These are phyloP conservation scores for Clarias laeviceps DNA, from an alignment of 2,797 vertebrate genomes.

Conservation along the genomic window DNA sequence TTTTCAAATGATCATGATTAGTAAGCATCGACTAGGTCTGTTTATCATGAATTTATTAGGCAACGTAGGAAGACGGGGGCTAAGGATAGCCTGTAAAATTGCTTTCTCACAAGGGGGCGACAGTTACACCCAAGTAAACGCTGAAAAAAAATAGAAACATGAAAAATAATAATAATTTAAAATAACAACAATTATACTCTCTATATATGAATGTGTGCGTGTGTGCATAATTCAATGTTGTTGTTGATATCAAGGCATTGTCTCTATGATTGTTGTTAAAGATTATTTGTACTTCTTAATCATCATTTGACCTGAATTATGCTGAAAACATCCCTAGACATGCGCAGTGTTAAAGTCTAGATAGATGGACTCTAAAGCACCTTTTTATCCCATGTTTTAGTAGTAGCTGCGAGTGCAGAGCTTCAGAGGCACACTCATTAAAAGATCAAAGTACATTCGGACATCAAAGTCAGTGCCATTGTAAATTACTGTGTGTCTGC, in stretches of 20 bases:
- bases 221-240: neutral
- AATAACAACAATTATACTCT: no score
- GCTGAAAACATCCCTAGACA: neutral
- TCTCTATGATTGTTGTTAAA: neutral
- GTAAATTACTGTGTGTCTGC: constrained; percentile 61
- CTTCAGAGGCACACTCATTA: constrained; percentile 66
- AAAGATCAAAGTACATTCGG: constrained; percentile 72
- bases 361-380: neutral
- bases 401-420: constrained; percentile 52
- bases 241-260: no score
- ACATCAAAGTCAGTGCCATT: constrained; percentile 64
- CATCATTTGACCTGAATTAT: neutral
- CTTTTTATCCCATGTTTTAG: neutral
- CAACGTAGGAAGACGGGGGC: neutral
- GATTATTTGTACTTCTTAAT: neutral
- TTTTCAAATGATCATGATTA: neutral
- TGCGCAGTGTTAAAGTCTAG: neutral
- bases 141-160: neutral
- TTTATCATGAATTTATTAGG: neutral
- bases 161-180: neutral
- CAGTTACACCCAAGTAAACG: constrained; percentile 55
- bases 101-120: constrained; percentile 63
- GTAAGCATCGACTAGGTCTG: neutral
- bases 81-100: neutral
- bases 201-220: no score